Conservation (phyloP, 1,140 invertebrate species). For the Drosophila sturtevanti region DNA sequence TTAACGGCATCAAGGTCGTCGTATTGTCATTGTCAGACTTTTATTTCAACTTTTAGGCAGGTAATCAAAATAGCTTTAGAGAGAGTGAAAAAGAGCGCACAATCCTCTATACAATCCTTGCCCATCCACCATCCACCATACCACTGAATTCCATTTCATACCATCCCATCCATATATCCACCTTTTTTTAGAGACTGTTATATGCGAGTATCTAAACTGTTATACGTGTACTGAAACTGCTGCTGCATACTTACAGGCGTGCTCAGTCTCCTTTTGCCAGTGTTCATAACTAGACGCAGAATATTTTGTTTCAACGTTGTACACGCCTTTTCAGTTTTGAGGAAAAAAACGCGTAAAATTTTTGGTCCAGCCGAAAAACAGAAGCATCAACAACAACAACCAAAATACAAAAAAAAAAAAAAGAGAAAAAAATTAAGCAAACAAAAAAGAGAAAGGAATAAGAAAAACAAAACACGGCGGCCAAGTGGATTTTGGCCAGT, state of each 20-base stretch:
- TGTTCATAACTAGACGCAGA: constrained; percentile 55
- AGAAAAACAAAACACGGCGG: neutral
- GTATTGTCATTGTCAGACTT: constrained; percentile 36
- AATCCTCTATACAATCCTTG: neutral
- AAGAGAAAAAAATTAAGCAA: neutral
- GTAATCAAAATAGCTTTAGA: constrained; percentile 27
- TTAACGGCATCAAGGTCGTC: constrained; percentile 32
- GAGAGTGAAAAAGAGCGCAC: constrained; percentile 15
- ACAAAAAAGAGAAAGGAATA: neutral
- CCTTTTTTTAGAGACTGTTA: constrained; percentile 15
- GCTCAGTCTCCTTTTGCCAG: constrained; percentile 71
- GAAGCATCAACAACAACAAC: neutral
- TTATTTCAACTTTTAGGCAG: constrained; percentile 39
- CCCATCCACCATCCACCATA: no score
- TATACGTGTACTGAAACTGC: constrained; percentile 10
- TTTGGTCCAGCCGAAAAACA: neutral
- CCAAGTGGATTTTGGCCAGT: neutral
- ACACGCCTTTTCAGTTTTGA: neutral
- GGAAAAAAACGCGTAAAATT: constrained; percentile 33
- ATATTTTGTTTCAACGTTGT: constrained; percentile 27
- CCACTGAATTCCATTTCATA: constrained; percentile 2
- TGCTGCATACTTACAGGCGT: constrained; percentile 68
- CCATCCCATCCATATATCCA: no score
- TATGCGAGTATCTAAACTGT: constrained; percentile 15
- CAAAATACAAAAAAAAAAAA: neutral